Conservation (phyloP, 1,140 invertebrate genomes). For the Trichomalopsis sarcophagae region DNA sequence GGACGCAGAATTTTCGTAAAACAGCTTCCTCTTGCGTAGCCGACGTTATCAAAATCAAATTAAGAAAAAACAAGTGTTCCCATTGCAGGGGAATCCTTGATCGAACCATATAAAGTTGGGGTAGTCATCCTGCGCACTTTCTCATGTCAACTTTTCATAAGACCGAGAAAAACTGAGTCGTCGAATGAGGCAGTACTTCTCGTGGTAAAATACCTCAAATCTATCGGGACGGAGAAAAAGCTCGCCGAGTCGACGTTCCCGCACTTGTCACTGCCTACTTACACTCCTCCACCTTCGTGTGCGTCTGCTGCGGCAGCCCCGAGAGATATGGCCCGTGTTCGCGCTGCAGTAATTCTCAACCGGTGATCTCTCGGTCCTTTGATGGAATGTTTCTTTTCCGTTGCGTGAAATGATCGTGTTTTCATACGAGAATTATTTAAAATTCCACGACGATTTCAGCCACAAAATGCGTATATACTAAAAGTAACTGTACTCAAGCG, state of each 20-base stretch:
- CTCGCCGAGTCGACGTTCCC: not conserved
- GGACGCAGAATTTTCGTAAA: not conserved
- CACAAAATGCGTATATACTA: too few relatives aligned
- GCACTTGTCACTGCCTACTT: not conserved
- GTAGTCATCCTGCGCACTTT: too few relatives aligned
- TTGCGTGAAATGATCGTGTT: too few relatives aligned
- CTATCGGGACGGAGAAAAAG: not conserved
- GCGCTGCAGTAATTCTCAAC: conserved; percentile 26
- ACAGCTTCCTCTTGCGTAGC: too few relatives aligned
- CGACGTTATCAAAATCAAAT: too few relatives aligned
- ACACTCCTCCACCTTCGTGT: not conserved
- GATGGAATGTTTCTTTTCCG: too few relatives aligned
- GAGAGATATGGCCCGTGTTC: conserved; percentile 4
- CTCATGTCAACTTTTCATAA: not conserved
- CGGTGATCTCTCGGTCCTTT: too few relatives aligned
- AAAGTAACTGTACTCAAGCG: too few relatives aligned
- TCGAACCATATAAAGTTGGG: too few relatives aligned
- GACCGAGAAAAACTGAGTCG: not conserved
- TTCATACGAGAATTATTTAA: too few relatives aligned
- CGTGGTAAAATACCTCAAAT: not conserved
- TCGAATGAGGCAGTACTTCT: not conserved
- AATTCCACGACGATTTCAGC: too few relatives aligned
- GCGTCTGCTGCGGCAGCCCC: not conserved
- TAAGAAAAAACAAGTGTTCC: not conserved
- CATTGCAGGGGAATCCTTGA: too few relatives aligned